Evolutionary conservation across 2,113 vertebrate genomes (phyloP), one percentile per base, ranked within the genome.

Genomic region (Oncorhynchus nerka): DNA sequence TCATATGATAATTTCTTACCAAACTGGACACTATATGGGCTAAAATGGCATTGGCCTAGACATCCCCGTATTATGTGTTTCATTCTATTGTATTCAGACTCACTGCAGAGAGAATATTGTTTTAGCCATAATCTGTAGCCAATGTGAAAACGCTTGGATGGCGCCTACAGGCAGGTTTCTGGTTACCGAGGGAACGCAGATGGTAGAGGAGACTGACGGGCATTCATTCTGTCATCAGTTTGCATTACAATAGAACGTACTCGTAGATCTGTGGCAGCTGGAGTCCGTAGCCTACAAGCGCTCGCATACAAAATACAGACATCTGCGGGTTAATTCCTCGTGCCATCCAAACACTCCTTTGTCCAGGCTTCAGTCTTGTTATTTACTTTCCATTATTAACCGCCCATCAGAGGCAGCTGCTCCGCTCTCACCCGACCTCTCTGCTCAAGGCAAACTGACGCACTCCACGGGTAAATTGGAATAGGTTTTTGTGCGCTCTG

Each of bases 171-270:
- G 83, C 87, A 71, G 1, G 45, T 74, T 83, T 7, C 13, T 77
- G 51, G 91, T 90, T 91, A 82, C 88, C 88, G 72, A 22, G 90
- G 89, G 86, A 90, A 91, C 89, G 77, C 90, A 90, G 90, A 91
- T 90, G 90, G 90, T 80, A 84, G 86, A 88, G 88, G 85, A 83
- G 80, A 55, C 15, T 5, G 86, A 85, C 13, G 4, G 51, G 51
- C 51, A 55, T 19, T 45, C 39, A 45, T 45, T 55, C 16, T 55
- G 51, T 55, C 51, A 55, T 19, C 16, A 55, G 51, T 19, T 80
- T 77, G 76, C 85, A 86, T 82, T 81, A 91, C 88, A 90, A 90
- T 85, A 68, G 86, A 85, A 68, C 80, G 30, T 45, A 11, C 39
- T 45, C 39, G 39, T 84, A 88, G 90, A 90, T 89, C 88, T 89